These are phyloP conservation scores for Drosophila testacea DNA, from an alignment of 2,888 invertebrate genomes.

Conservation along the genomic window DNA sequence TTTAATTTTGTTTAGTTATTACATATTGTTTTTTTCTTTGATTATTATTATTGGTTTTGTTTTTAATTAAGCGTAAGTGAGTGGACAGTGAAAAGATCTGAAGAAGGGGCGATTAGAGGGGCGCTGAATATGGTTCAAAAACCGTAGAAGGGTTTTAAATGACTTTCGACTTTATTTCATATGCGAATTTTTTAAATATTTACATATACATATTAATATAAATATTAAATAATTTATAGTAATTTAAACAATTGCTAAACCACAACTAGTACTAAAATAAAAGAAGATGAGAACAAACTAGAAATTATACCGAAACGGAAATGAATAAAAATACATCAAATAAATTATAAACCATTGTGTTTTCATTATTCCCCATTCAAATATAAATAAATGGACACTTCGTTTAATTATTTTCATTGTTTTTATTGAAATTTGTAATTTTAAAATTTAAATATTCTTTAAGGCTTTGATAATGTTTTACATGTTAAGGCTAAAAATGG, in stretches of 20 bases:
- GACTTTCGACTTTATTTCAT: conserved; percentile 80
- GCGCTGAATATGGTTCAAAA: conserved; percentile 29
- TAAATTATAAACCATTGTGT: conserved; percentile 48
- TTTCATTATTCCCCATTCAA: not conserved
- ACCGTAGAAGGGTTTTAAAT: conserved; percentile 51
- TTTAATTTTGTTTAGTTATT: conserved; percentile 69
- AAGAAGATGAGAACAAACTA: conserved; percentile 79
- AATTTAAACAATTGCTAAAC: conserved; percentile 75
- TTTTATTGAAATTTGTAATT: conserved; percentile 75
- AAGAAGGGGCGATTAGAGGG: conserved; percentile 25
- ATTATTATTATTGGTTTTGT: conserved; percentile 62
- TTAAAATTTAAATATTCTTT: conserved; percentile 77
- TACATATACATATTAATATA: conserved; percentile 64
- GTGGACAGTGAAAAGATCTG: conserved; percentile 34
- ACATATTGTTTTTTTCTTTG: conserved; percentile 57
- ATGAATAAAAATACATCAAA: conserved; percentile 79
- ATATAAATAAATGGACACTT: not conserved
- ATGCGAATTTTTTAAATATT: conserved; percentile 78
- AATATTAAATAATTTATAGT: conserved; percentile 79
- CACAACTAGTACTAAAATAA: conserved; percentile 77
- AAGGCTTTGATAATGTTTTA: conserved; percentile 77
- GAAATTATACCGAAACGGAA: conserved; percentile 83
- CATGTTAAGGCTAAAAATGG: conserved; percentile 76
- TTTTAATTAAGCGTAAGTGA: conserved; percentile 64
- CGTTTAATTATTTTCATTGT: conserved; percentile 21